Percentiles rank a stretch among this genome's conserved stretches.
Conservation (phyloP, 1,140 invertebrate genomes). For the Prorops nasuta region DNA sequence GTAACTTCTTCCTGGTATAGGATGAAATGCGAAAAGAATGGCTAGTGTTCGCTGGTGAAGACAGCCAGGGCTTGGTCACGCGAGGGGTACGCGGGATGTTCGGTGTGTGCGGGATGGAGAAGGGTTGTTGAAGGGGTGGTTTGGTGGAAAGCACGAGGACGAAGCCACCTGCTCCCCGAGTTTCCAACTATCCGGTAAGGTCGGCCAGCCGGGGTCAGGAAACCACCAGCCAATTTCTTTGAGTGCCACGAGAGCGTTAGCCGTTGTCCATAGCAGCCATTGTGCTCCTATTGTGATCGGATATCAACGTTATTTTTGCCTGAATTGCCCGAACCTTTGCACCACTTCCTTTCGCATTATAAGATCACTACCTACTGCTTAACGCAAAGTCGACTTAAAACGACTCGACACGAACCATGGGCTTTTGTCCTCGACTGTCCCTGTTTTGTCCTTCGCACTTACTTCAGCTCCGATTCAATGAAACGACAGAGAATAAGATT, state of each 20-base stretch:
- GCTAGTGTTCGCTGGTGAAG: too few relatives aligned
- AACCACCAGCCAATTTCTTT: slow-evolving; percentile 49
- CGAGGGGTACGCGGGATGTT: too few relatives aligned
- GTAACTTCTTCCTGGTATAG: slow-evolving; percentile 29
- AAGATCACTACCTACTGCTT: too few relatives aligned
- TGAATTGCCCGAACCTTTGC: slow-evolving; percentile 27
- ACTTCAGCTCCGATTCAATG: too few relatives aligned
- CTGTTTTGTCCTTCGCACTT: too few relatives aligned
- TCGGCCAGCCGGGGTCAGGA: slow-evolving; percentile 35
- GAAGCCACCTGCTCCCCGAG: slow-evolving; percentile 36
- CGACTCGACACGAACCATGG: too few relatives aligned
- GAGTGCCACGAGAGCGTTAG: slow-evolving; percentile 41
- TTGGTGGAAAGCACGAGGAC: slow-evolving; percentile 21
- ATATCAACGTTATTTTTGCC: slow-evolving; percentile 43
- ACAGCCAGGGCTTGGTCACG: too few relatives aligned
- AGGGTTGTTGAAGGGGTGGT: slow-evolving; percentile 20
- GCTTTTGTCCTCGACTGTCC: too few relatives aligned
- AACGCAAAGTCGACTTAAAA: too few relatives aligned
- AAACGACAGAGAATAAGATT: too few relatives aligned
- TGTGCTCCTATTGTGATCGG: slow-evolving; percentile 44
- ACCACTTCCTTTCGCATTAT: slow-evolving; percentile 1
- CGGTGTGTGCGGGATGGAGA: not conserved
- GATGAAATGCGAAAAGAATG: slow-evolving; percentile 32
- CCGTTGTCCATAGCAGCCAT: slow-evolving; percentile 34
- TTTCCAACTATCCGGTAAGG: slow-evolving; percentile 38